These are phyloP conservation scores for Tenthredo amoena DNA, from an alignment of 2,888 invertebrate species.

Conservation along the genomic window DNA sequence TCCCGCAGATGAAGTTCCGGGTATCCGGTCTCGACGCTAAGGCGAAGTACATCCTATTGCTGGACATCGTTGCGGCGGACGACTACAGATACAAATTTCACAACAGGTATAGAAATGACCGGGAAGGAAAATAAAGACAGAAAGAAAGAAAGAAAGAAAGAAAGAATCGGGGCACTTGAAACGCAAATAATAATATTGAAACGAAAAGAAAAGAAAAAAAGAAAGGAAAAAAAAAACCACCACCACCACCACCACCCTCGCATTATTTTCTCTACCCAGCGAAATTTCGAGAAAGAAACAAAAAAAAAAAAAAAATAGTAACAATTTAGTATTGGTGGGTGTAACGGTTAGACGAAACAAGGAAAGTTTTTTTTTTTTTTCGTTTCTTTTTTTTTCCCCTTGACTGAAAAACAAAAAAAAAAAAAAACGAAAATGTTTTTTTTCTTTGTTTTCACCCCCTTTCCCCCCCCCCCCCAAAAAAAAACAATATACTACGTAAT, in stretches of 20 bases:
- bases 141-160: neutral
- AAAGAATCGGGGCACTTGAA: neutral
- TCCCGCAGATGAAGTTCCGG: conserved; percentile 99
- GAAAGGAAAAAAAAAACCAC: neutral
- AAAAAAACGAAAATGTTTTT: neutral
- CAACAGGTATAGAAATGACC: conserved; percentile 86
- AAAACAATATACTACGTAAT: too few relatives aligned
- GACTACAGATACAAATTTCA: conserved; percentile 99
- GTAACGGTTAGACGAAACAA: neutral
- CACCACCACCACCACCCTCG: neutral
- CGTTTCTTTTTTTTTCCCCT: neutral
- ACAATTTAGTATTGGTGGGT: neutral
- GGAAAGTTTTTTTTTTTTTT: neutral
- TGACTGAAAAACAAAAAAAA: neutral
- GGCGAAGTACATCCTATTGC: conserved; percentile 98
- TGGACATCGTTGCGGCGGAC: conserved; percentile 99
- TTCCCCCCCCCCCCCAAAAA: too few relatives aligned
- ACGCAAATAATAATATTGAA: neutral
- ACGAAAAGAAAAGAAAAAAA: neutral
- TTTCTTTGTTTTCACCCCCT: too few relatives aligned
- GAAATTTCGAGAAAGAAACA: neutral
- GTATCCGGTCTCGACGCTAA: conserved; percentile 99
- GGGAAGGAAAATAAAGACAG: neutral
- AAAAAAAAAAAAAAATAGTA: neutral
- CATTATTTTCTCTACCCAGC: too few relatives aligned